Conservation (phyloP, 2,113 vertebrate genomes). For the Scophthalmus maximus region DNA sequence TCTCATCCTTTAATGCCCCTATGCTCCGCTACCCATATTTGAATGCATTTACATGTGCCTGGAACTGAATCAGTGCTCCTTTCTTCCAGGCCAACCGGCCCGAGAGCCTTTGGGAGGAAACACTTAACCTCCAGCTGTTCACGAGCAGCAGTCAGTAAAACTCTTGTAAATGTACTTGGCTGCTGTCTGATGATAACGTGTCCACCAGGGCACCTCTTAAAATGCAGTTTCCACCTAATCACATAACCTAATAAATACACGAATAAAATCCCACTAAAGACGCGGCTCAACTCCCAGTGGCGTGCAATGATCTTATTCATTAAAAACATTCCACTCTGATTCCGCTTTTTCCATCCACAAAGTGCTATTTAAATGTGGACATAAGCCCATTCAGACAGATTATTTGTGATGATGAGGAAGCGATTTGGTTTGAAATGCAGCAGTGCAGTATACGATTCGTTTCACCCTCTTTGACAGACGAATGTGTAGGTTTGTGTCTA, state of each 20-base stretch:
- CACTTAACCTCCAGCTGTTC: constrained; percentile 47
- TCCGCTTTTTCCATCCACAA: constrained; percentile 1
- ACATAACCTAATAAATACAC: constrained; percentile 32
- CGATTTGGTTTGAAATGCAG: constrained; percentile 46
- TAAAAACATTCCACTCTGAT: constrained; percentile 1
- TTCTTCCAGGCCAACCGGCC: background rate
- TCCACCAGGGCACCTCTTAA: constrained; percentile 16
- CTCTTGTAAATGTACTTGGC: constrained; percentile 25
- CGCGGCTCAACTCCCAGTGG: constrained; percentile 2
- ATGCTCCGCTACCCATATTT: background rate
- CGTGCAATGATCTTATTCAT: constrained; percentile 6
- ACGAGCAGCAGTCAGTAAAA: constrained; percentile 9
- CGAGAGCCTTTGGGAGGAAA: constrained; percentile 28
- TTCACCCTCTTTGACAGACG: constrained; percentile 26
- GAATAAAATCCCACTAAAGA: constrained; percentile 21
- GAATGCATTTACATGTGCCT: background rate
- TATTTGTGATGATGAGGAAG: constrained; percentile 41
- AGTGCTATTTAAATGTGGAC: constrained; percentile 20
- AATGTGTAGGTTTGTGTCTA: constrained; percentile 10
- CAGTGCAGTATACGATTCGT: constrained; percentile 21
- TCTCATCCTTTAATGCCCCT: background rate
- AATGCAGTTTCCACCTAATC: constrained; percentile 9
- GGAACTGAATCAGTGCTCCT: background rate
- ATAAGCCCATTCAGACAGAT: constrained; percentile 39
- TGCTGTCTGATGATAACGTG: constrained; percentile 11